Evolutionary conservation across 2,113 vertebrate genomes (phyloP).

Genomic region (Anolis sagrei): DNA sequence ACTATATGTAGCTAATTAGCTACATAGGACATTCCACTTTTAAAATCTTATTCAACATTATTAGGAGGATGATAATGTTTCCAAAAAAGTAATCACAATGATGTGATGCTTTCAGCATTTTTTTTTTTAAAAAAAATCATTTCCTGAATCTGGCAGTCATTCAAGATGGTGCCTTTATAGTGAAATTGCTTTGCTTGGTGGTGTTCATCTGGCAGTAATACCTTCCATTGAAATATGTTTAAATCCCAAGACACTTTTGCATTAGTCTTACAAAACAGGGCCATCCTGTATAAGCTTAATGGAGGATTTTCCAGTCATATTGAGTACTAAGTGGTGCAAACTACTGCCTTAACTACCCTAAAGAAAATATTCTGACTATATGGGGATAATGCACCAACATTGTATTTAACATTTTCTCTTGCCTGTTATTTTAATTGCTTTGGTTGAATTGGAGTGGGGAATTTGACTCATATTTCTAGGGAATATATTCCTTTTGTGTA

Average conservation of each 20-base stretch:
- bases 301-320: conserved; percentile 50
- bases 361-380: conserved; percentile 38
- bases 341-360: conserved; percentile 35
- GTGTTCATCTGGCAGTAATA: conserved; percentile 49
- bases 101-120: conserved; percentile 33
- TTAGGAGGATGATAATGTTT: conserved; percentile 44
- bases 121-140: conserved; percentile 34
- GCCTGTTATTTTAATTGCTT: conserved; percentile 41
- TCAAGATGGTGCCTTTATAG: conserved; percentile 34
- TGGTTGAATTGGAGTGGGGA: neutral
- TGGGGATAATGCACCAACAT: conserved; percentile 29
- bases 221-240: conserved; percentile 50
- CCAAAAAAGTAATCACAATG: conserved; percentile 52
- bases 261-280: conserved; percentile 54
- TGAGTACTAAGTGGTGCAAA: conserved; percentile 33
- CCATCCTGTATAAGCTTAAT: conserved; percentile 38
- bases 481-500: conserved; percentile 46
- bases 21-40: conserved; percentile 46
- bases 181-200: conserved; percentile 60
- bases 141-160: conserved; percentile 51
- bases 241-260: conserved; percentile 52
- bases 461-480: conserved; percentile 19
- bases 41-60: conserved; percentile 45
- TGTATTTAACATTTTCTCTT: conserved; percentile 40
- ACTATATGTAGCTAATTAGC: conserved; percentile 48